Evolutionary conservation across 2,797 vertebrate species (phyloP).

Genomic region (Oryzias dopingdopingensis): DNA sequence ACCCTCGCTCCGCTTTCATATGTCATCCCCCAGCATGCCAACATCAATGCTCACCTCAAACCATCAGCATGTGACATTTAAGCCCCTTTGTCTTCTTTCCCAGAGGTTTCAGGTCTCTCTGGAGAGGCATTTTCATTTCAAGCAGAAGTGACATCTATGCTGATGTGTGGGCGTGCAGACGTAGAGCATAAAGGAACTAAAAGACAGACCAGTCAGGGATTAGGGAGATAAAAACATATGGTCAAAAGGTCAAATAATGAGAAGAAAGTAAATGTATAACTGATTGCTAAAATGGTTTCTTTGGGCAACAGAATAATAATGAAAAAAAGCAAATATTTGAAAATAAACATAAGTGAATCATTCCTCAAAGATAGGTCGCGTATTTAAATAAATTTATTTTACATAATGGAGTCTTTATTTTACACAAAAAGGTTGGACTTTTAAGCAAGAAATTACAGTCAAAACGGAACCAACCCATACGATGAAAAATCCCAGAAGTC

Average conservation of each 20-base stretch:
- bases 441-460: too few relatives aligned
- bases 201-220: conserved; percentile 16
- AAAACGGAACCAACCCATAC: too few relatives aligned
- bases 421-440: too few relatives aligned
- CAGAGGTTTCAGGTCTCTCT: conserved; percentile 24
- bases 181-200: conserved; percentile 5
- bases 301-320: too few relatives aligned
- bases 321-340: too few relatives aligned
- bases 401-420: too few relatives aligned
- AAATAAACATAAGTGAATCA: too few relatives aligned
- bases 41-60: conserved; percentile 17
- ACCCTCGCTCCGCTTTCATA: conserved; percentile 42
- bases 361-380: too few relatives aligned
- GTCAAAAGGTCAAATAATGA: not conserved
- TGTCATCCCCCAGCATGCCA: conserved; percentile 17
- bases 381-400: too few relatives aligned
- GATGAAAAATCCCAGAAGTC: too few relatives aligned
- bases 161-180: conserved; percentile 15
- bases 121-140: conserved; percentile 1
- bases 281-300: not conserved
- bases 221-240: conserved; percentile 20
- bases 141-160: conserved; percentile 25
- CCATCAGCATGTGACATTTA: conserved; percentile 58
- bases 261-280: too few relatives aligned
- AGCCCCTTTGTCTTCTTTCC: conserved; percentile 40